phyloP scores from a whole-genome alignment of 2,113 vertebrate genomes.

The Tinamus guttatus region DNA sequence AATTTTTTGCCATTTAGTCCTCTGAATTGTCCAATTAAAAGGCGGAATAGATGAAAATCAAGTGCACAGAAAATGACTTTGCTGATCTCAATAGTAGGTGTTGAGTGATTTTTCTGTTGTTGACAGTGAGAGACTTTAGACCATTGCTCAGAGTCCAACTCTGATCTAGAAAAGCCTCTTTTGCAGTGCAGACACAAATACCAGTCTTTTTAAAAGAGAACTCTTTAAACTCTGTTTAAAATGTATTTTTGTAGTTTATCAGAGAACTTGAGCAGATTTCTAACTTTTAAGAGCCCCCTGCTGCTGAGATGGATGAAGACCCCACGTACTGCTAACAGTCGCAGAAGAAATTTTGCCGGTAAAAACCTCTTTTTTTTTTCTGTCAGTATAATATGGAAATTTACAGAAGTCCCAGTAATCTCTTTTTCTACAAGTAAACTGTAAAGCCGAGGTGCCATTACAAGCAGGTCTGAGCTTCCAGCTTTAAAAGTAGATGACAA shows the following conservation, averaged over 20 bases:
- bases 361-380: background rate
- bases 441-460: background rate
- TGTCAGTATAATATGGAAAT: background rate
- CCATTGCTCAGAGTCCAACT: background rate
- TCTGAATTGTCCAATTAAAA: background rate
- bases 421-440: background rate
- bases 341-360: background rate
- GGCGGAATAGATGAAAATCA: background rate
- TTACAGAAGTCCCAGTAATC: background rate
- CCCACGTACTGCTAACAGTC: background rate
- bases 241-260: background rate
- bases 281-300: conserved; percentile 50
- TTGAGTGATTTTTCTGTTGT: background rate
- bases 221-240: background rate
- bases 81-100: background rate
- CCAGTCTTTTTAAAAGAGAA: background rate
- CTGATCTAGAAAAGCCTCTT: background rate
- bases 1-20: background rate
- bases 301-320: conserved; percentile 41
- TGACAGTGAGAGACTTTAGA: background rate
- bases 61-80: background rate
- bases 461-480: background rate
- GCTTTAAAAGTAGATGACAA: background rate
- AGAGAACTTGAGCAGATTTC: background rate
- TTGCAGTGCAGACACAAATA: background rate